A percentile compares a stretch with the other conserved stretches of the same genome.
Conservation (phyloP, 1,140 invertebrate species). For the Harlomillsia oculata region DNA sequence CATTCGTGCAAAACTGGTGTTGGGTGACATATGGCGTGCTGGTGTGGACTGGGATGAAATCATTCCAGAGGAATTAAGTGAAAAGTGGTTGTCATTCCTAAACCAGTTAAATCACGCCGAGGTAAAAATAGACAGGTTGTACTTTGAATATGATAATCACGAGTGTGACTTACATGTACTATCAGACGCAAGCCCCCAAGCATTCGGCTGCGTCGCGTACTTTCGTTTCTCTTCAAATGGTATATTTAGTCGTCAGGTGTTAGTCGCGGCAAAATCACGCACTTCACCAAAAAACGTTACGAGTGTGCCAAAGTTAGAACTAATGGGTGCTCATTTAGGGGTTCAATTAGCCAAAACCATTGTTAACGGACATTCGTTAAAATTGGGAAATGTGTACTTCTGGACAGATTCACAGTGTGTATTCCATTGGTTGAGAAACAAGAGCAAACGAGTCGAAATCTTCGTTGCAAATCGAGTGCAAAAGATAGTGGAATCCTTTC, state of each 20-base stretch:
- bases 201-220: constrained; percentile 1
- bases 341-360: constrained; percentile 30
- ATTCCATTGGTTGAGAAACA: neutral
- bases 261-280: constrained; percentile 37
- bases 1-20: constrained; percentile 14
- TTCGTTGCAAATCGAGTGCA: neutral
- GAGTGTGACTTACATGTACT: constrained; percentile 12
- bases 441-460: neutral
- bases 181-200: constrained; percentile 10
- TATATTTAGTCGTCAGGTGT: constrained; percentile 3
- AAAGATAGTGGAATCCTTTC: neutral
- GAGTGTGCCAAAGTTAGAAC: constrained; percentile 41
- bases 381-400: neutral
- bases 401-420: neutral
- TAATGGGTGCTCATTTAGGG: constrained; percentile 39
- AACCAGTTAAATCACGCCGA: neutral
- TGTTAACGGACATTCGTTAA: neutral
- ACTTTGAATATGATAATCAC: constrained; percentile 6
- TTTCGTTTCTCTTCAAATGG: neutral
- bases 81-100: neutral
- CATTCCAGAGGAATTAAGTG: neutral
- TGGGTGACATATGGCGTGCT: constrained; percentile 18
- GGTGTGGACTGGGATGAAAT: constrained; percentile 25
- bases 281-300: constrained; percentile 37
- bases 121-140: neutral